A percentile compares a stretch with the other conserved stretches of the same genome.
Evolutionary conservation across 2,888 invertebrate species (phyloP).

Genomic region (Nomada hirtipes): DNA sequence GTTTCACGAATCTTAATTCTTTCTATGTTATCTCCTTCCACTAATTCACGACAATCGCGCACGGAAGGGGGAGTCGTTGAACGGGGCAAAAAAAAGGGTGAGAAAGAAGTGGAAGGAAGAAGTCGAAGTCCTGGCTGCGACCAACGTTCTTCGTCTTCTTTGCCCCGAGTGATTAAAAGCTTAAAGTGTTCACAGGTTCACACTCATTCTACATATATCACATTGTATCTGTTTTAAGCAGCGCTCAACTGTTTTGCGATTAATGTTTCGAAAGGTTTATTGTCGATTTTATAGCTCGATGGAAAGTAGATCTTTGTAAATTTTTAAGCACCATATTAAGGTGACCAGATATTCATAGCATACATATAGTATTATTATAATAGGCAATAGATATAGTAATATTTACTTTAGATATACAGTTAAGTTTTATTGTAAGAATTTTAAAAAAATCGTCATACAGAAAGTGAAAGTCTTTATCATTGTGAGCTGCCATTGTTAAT

Average conservation of each 20-base stretch:
- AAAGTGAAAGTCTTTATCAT: too few species aligned
- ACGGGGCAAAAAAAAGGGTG: conserved; percentile 31
- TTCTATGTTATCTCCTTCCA: conserved; percentile 80
- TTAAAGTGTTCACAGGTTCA: conserved; percentile 75
- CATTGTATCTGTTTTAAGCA: conserved; percentile 20
- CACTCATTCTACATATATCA: conserved; percentile 64
- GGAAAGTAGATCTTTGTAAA: background rate
- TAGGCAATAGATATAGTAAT: background rate
- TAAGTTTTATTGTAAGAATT: too few species aligned
- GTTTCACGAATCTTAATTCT: conserved; percentile 79
- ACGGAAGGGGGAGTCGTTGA: conserved; percentile 41
- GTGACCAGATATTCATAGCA: background rate
- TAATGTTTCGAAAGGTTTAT: conserved; percentile 30
- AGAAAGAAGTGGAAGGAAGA: conserved; percentile 40
- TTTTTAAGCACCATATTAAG: background rate
- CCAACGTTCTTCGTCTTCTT: conserved; percentile 77
- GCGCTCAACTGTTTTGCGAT: conserved; percentile 31
- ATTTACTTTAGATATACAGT: too few species aligned
- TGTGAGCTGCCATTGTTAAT: too few species aligned
- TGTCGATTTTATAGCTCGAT: too few species aligned
- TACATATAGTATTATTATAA: background rate
- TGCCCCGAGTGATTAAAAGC: conserved; percentile 79
- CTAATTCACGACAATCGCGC: conserved; percentile 73
- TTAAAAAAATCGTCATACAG: too few species aligned
- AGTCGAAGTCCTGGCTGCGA: conserved; percentile 67